A percentile compares a stretch with the other conserved stretches of the same genome.
phyloP scores from a whole-genome alignment of 1,140 invertebrate genomes.

The Dufourea novaeangliae region DNA sequence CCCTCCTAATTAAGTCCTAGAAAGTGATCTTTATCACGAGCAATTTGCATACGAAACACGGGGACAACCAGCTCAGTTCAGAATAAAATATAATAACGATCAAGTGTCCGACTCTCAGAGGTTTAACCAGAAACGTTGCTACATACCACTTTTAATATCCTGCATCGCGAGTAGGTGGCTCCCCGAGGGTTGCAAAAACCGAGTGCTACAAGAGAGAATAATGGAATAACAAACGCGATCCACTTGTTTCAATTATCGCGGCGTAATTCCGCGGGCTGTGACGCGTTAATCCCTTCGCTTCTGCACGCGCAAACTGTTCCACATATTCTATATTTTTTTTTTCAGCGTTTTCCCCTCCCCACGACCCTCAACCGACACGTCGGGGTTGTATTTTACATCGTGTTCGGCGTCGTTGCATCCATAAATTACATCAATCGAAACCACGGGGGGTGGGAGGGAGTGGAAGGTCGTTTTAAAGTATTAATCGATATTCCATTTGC shows the following conservation, averaged over 20 bases:
- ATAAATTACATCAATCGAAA: conserved; percentile 24
- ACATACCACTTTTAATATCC: not conserved
- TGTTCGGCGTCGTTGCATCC: not conserved
- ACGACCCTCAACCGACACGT: not conserved
- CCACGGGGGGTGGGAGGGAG: not conserved
- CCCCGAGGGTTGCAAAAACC: not conserved
- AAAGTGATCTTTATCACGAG: not conserved
- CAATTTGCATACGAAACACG: not conserved
- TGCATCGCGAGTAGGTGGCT: not conserved
- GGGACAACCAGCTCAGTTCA: not conserved
- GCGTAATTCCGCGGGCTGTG: not conserved
- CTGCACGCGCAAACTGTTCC: not conserved
- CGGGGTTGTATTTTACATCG: not conserved
- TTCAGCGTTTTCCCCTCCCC: not conserved
- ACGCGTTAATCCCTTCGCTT: conserved; percentile 11
- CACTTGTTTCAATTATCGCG: not conserved
- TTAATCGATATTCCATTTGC: conserved; percentile 46
- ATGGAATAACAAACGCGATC: not conserved
- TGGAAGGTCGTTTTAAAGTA: conserved; percentile 14
- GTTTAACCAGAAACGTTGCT: too few relatives aligned
- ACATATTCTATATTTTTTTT: not conserved
- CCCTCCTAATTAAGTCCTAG: not conserved
- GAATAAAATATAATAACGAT: not conserved
- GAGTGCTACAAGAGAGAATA: not conserved
- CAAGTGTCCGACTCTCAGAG: not conserved